Base-by-base conservation (phyloP, 2,888 invertebrate species). In the Atrina japonica region DNA sequence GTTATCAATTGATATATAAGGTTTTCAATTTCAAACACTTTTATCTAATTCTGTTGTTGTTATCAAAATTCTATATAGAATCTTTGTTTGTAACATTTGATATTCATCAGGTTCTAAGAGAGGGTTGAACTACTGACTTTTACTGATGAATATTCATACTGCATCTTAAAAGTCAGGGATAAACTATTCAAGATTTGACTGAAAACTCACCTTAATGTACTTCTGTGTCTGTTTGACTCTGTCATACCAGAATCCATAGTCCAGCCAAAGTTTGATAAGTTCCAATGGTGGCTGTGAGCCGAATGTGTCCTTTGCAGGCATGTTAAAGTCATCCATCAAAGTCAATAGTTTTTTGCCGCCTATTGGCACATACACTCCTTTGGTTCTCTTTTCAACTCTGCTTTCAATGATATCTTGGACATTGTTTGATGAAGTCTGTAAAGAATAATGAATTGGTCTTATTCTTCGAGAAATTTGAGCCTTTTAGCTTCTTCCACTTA, bases 241-340 rank as follows among this genome's bases (percentile, higher is more conserved):
- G 88, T 97, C 95, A 88, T 95, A 97, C 96, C 96, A 97, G 91
- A 96, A 96, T 1, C 95, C 95, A 86, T 97, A 96, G 91, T 96
- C 96, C 68, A 96, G 93, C 96, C 96, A 96, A 82, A 96, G 94
- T 21, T 95, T 92, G 59, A 97, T 92, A 55, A 97, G 91, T 90
- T 97, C 97, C 7, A 97, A 91, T 0, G 97, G 96, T 5, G 97
- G 96, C 89, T 97, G 96, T 0, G 96, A 96, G 0, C 96, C 97
- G 87, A 96, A 97, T 16, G 93, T 93, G 86, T 97, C 97, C 78
- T 95, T 95, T 7, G 95, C 95, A 0, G 97, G 97, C 96, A 97
- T 96, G 91, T 97, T 97, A 84, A 97, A 94, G 89, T 97, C 97
- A 89, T 97, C 97, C 94, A 97, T 93, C 89, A 96, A 96, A 9